Base-by-base conservation (phyloP, 1,140 invertebrate genomes). In the Coptotermes formosanus region DNA sequence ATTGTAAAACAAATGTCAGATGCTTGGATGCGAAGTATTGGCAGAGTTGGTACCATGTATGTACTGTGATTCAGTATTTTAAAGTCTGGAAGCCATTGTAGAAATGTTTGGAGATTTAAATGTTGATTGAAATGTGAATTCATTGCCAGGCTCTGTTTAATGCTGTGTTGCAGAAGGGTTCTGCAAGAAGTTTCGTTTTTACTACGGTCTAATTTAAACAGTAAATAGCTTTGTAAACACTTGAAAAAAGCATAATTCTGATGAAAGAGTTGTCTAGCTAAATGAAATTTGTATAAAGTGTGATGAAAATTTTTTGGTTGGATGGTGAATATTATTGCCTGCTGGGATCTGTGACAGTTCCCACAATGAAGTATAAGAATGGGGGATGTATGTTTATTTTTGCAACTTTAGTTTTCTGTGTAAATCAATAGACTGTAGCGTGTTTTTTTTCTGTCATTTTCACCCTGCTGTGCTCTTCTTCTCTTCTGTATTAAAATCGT, bases 61-160 rank as follows among this genome's bases (percentile, higher is more conserved):
- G 84, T 75, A 45, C 43, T 84, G 84, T 87, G 86, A 85, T 85
- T 16, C 19, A 55, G 19, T 55, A 4, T 38, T 55, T 55, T 55
- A 21, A 48, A 48, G 45, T 16, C 45, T 48, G 45, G 85, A 82
- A 38, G 82, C 85, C 30, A 69, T 52, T 87, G 85, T 87, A 86
- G 64, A 83, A 85, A 86, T 87, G 86, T 86, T 87, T 86, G 87
- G 85, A 86, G 85, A 87, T 83, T 86, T 86, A 84, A 87, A 86
- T 85, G 86, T 86, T 86, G 75, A 87, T 87, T 75, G 84, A 86
- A 86, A 86, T 82, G 85, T 83, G 85, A 85, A 55, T 87, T 87
- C 82, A 85, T 85, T 82, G 82, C 87, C 81, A 88, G 87, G 88
- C 88, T 89, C 86, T 88, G 88, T 89, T 88, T 88, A 88, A 87